Base-by-base conservation (phyloP, 2,888 invertebrate genomes). In the Copidosoma aretas region DNA sequence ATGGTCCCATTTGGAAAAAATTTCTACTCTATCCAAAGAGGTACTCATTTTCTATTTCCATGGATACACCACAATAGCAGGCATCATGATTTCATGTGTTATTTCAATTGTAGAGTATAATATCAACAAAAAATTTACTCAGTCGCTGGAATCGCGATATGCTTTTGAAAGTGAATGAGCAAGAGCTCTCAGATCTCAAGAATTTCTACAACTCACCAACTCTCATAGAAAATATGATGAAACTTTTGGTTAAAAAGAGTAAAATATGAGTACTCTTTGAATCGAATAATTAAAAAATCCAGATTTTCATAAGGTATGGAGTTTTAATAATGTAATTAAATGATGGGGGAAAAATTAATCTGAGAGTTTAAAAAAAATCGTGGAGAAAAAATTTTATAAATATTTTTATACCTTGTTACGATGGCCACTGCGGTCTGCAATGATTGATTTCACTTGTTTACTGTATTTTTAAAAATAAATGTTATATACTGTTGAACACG, bases 51-150 rank as follows among this genome's bases (percentile, higher is more conserved):
- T 32, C 8, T 24, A 2, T 12, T 62, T 49, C 39, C 12, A 67
- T 17, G 49, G 3, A 19, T 21, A 25, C 39, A 56, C 32, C 32
- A 32, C 22, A 41, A 32, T 41, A 51, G 1, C 17, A 24, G 19
- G 12, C 10, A 58, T 41, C 25, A 19, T 43, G 41, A 46, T 24
- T 21, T n/a, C 24, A 1, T 25, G 24, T 10, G n/a, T 12, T 19
- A 22, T 21, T 46, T 21, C 25, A 41, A 43, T 87, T 77, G 63
- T 39, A 80, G 80, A 90, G 91, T 17, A 80, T 97, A 73, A 80
- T 87, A 56, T 85, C 87, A 41, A 89, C 91, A 51, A 97, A 97
- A 83, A 87, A 85, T 54, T 84, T 97, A 57, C 82, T 93, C 3
- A 88, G 89, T 67, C 86, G 85, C 58, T 84, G 87, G 71, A 86